Evolutionary conservation across 1,140 invertebrate species (phyloP).

Genomic region (Lycorma delicatula): DNA sequence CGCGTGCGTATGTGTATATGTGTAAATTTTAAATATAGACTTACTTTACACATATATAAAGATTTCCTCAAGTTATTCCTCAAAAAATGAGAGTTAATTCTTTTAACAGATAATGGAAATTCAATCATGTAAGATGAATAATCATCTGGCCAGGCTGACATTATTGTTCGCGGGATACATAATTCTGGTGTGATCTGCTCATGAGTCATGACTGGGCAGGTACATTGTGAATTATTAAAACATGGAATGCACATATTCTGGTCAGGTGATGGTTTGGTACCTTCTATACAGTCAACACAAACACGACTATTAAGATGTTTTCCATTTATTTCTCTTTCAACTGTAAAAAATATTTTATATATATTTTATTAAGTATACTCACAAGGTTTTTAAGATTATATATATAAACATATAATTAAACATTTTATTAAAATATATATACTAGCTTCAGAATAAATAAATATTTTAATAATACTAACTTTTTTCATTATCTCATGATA

Average conservation of each 20-base stretch:
- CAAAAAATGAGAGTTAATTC: conserved; percentile 43
- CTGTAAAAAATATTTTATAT: conserved; percentile 30
- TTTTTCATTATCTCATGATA: too few species aligned
- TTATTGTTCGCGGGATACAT: conserved; percentile 36
- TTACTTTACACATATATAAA: conserved; percentile 45
- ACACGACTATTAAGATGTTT: conserved; percentile 31
- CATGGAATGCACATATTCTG: conserved; percentile 40
- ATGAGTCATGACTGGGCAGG: conserved; percentile 29
- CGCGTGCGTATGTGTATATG: not conserved
- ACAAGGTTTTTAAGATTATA: not conserved
- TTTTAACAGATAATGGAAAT: conserved; percentile 32
- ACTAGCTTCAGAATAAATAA: too few species aligned
- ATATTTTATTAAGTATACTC: not conserved
- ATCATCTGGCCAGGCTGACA: conserved; percentile 34
- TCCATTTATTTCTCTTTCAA: conserved; percentile 40
- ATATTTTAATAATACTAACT: too few species aligned
- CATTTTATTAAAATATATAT: too few species aligned
- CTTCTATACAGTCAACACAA: conserved; percentile 41
- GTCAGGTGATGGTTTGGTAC: conserved; percentile 38
- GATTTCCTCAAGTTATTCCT: conserved; percentile 40
- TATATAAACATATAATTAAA: not conserved
- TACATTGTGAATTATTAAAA: conserved; percentile 29
- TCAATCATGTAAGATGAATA: conserved; percentile 36
- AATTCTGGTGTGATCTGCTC: conserved; percentile 33
- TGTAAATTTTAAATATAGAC: conserved; percentile 10